Conservation (phyloP, 2,113 vertebrate species). For the Psettodes erumei region DNA sequence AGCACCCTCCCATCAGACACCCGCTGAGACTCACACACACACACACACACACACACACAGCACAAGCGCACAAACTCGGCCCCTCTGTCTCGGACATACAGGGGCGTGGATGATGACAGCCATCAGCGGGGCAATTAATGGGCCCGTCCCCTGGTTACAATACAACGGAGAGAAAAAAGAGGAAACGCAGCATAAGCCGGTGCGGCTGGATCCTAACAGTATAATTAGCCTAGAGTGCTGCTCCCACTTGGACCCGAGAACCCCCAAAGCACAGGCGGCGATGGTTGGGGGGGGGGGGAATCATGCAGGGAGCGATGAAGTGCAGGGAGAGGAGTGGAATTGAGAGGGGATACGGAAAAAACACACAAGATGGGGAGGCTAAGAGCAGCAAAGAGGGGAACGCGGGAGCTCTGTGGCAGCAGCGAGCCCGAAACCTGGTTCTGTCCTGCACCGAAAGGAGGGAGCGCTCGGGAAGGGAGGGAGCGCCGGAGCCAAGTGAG, state of each 20-base stretch:
- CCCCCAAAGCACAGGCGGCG: constrained; percentile 33
- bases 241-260: constrained; percentile 36
- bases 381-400: constrained; percentile 31
- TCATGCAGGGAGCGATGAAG: constrained; percentile 5
- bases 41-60: constrained; percentile 44
- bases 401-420: background rate
- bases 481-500: constrained; percentile 26
- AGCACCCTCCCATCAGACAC: constrained; percentile 83
- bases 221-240: constrained; percentile 59
- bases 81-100: constrained; percentile 50
- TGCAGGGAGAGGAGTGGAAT: background rate
- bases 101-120: constrained; percentile 66
- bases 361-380: constrained; percentile 16
- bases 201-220: constrained; percentile 43
- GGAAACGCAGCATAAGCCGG: constrained; percentile 60
- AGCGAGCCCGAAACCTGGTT: background rate
- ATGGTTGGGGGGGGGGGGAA: background rate
- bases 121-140: constrained; percentile 73
- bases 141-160: constrained; percentile 45
- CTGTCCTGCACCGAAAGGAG: constrained; percentile 30
- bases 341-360: background rate
- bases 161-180: constrained; percentile 40
- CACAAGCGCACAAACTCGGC: constrained; percentile 29
- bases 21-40: constrained; percentile 65
- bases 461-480: constrained; percentile 27